A percentile compares a stretch with the other conserved stretches of the same genome.
Conservation (phyloP, 2,797 vertebrate genomes). For the Saguinus oedipus region DNA sequence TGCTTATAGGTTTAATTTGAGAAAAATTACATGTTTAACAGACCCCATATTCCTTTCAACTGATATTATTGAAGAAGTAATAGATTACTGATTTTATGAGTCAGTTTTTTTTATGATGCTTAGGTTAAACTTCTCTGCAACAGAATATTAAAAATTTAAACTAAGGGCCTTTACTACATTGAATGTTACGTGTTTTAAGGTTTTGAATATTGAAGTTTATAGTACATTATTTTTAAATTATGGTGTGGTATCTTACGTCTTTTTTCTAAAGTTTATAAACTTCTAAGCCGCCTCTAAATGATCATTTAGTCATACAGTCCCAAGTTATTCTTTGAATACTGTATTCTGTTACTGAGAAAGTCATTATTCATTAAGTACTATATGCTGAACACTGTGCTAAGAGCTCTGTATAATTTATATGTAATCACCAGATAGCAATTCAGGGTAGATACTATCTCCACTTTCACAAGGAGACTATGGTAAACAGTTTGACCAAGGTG, state of each 20-base stretch:
- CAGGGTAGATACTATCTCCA: neutral
- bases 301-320: neutral
- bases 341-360: neutral
- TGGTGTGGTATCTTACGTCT: neutral
- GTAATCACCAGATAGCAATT: neutral
- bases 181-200: neutral
- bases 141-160: slow-evolving; percentile 1
- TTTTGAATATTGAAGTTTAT: neutral
- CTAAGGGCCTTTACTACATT: neutral
- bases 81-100: neutral
- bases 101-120: neutral
- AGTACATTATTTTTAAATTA: neutral
- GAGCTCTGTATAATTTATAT: neutral
- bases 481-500: neutral
- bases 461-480: neutral
- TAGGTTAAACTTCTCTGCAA: neutral
- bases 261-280: slow-evolving; percentile 6
- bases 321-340: neutral
- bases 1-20: neutral
- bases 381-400: neutral
- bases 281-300: neutral
- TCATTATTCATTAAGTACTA: neutral
- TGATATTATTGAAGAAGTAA: neutral
- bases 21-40: neutral
- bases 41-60: neutral